Conservation (phyloP, 2,888 invertebrate genomes). For the Drosophila neotestacea region DNA sequence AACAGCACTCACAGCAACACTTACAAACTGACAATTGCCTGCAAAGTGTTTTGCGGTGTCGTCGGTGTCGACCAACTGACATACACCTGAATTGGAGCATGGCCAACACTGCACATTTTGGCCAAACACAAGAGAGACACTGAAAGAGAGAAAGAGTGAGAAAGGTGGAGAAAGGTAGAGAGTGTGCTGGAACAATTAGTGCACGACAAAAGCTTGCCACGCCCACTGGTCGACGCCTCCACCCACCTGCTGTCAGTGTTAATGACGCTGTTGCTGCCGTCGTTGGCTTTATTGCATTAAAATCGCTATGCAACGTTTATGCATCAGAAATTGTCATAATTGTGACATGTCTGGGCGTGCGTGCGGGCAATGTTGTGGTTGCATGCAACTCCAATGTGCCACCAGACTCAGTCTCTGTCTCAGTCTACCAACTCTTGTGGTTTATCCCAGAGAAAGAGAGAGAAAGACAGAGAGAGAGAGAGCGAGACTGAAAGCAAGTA, state of each 20-base stretch:
- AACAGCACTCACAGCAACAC: constrained; percentile 34
- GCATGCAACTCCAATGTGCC: constrained; percentile 39
- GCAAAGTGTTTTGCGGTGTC: constrained; percentile 76
- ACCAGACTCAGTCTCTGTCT: background rate
- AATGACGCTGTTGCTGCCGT: constrained; percentile 73
- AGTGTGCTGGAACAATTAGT: constrained; percentile 64
- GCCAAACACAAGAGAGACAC: constrained; percentile 47
- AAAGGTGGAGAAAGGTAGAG: background rate
- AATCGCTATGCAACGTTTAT: constrained; percentile 75
- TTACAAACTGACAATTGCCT: constrained; percentile 74
- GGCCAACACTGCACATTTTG: constrained; percentile 76
- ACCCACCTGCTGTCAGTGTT: constrained; percentile 70
- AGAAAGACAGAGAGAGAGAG: background rate
- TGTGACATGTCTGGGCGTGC: constrained; percentile 77
- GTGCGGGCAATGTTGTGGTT: constrained; percentile 45
- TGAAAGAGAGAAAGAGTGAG: background rate
- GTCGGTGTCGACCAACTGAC: constrained; percentile 72
- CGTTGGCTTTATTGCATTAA: constrained; percentile 78
- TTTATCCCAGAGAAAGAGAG: background rate
- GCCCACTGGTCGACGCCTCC: background rate
- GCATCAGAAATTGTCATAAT: constrained; percentile 82
- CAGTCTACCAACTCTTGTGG: constrained; percentile 8
- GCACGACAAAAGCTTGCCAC: constrained; percentile 67
- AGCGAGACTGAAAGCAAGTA: background rate
- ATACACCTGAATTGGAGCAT: constrained; percentile 81